phyloP scores from a whole-genome alignment of 1,140 invertebrate species.

The Orussus abietinus region DNA sequence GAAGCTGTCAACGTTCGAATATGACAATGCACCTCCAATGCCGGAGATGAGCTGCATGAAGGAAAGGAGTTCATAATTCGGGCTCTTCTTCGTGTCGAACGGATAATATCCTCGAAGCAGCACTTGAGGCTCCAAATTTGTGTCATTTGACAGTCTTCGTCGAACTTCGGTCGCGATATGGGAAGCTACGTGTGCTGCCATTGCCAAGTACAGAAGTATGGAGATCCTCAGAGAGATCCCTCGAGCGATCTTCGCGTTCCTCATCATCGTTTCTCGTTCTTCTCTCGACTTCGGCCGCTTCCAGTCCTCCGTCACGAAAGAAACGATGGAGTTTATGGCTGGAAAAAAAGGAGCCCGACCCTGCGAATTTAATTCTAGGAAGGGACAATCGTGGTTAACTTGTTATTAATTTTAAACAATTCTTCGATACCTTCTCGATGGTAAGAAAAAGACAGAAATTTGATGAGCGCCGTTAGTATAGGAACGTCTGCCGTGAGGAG shows the following conservation, averaged over 20 bases:
- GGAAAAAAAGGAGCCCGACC: not conserved
- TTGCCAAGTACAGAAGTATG: too few species aligned
- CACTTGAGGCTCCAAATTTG: too few species aligned
- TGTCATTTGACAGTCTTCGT: too few species aligned
- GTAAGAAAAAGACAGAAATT: conserved; percentile 1
- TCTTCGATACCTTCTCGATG: conserved; percentile 3
- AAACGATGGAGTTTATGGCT: conserved; percentile 2
- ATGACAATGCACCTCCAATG: conserved; percentile 32
- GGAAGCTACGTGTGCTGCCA: too few species aligned
- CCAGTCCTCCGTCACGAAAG: conserved; percentile 11
- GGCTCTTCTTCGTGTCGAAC: conserved; percentile 41
- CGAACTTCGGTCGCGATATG: too few species aligned
- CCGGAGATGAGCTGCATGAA: conserved; percentile 34
- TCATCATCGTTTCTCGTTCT: conserved; percentile 9
- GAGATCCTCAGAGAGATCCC: conserved; percentile 2
- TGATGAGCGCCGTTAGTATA: conserved; percentile 1
- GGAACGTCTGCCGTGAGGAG: conserved; percentile 7
- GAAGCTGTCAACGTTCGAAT: conserved; percentile 30
- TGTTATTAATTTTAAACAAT: too few species aligned
- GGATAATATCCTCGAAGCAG: conserved; percentile 41
- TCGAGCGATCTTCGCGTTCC: not conserved
- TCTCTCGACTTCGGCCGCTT: not conserved
- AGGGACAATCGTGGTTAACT: too few species aligned
- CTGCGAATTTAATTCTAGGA: not conserved
- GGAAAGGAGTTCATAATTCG: conserved; percentile 48